Percentiles rank a stretch among this genome's conserved stretches.
These are phyloP conservation scores for Athalia circularis DNA, from an alignment of 2,888 invertebrate genomes.

Conservation along the genomic window DNA sequence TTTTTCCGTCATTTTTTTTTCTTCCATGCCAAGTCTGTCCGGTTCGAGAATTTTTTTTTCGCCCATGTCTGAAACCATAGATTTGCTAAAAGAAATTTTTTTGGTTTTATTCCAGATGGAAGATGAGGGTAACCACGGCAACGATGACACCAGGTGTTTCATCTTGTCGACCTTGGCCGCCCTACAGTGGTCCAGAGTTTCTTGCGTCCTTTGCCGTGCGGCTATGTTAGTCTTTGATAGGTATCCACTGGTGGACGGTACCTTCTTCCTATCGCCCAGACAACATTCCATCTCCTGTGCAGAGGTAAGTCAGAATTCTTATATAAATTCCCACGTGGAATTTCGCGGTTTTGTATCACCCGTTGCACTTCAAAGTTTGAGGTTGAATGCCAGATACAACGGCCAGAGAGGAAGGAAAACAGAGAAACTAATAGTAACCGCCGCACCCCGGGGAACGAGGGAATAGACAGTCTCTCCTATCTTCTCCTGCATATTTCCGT, in stretches of 20 bases:
- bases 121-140: slow-evolving; percentile 98
- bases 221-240: slow-evolving; percentile 96
- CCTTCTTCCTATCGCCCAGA: slow-evolving; percentile 96
- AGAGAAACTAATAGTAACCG: background rate
- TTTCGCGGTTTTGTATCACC: background rate
- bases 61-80: background rate
- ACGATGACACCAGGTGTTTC: slow-evolving; percentile 97
- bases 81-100: slow-evolving; percentile 15
- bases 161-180: slow-evolving; percentile 95
- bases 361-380: background rate
- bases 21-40: background rate
- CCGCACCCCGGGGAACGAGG: too few relatives aligned
- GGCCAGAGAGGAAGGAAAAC: background rate
- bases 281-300: slow-evolving; percentile 92
- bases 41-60: slow-evolving; percentile 5
- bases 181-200: slow-evolving; percentile 89
- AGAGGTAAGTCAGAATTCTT: slow-evolving; percentile 79
- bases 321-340: slow-evolving; percentile 6
- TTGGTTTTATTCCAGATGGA: slow-evolving; percentile 87
- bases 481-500: background rate
- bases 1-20: background rate
- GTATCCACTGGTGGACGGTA: slow-evolving; percentile 97
- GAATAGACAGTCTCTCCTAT: background rate
- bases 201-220: slow-evolving; percentile 92
- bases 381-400: too few relatives aligned